Conservation (phyloP, 2,888 invertebrate species). For the Acanthopleura granulata region DNA sequence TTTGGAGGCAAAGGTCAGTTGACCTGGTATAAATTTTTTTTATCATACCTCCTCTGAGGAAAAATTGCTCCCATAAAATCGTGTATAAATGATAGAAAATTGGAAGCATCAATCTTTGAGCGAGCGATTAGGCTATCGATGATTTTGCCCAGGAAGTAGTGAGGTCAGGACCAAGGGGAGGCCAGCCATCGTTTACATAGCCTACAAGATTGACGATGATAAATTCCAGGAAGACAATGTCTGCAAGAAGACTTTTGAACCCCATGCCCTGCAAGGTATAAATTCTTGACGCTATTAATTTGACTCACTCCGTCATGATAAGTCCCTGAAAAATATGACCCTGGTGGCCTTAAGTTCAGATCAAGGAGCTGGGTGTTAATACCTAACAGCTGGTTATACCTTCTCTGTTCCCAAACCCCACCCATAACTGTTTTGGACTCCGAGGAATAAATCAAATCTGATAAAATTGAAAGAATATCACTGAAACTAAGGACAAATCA, state of each 20-base stretch:
- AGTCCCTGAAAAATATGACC: too few species aligned
- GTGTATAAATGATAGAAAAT: conserved; percentile 17
- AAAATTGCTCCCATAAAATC: conserved; percentile 15
- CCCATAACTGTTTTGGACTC: too few species aligned
- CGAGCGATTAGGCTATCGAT: background rate
- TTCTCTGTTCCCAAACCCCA: too few species aligned
- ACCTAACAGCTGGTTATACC: too few species aligned
- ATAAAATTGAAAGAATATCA: too few species aligned
- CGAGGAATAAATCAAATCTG: too few species aligned
- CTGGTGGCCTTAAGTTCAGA: too few species aligned
- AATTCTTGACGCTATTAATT: background rate
- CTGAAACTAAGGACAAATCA: too few species aligned
- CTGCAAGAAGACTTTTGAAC: background rate
- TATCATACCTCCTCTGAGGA: background rate
- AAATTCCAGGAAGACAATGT: background rate
- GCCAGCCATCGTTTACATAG: background rate
- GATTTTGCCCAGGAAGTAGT: background rate
- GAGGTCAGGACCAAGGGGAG: background rate
- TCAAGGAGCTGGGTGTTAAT: too few species aligned
- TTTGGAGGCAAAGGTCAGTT: conserved; percentile 5
- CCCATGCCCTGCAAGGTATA: background rate
- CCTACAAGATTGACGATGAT: background rate
- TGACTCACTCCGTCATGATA: background rate
- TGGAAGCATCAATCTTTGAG: conserved; percentile 1
- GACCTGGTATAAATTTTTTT: conserved; percentile 10